Evolutionary conservation across 2,113 vertebrate genomes (phyloP).

Genomic region (Opisthocomus hoazin): DNA sequence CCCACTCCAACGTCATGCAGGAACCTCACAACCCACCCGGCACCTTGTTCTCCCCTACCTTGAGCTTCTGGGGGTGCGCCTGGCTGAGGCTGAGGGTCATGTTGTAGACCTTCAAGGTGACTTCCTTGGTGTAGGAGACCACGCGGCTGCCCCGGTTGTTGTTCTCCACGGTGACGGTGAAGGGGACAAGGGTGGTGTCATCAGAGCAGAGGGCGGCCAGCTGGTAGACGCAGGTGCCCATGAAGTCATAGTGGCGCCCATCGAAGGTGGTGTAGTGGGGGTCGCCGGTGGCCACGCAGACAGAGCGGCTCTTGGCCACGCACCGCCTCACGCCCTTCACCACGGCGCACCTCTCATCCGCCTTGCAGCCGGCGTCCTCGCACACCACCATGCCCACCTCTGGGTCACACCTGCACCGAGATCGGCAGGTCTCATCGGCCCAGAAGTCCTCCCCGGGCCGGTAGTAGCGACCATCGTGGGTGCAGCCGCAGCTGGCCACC

Average conservation of each 20-base stretch:
- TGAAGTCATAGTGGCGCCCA: slow-evolving; percentile 71
- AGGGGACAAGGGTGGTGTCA: slow-evolving; percentile 58
- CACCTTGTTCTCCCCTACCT: neutral
- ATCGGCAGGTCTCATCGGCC: neutral
- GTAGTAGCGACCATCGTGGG: neutral
- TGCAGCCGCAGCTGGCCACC: slow-evolving; percentile 48
- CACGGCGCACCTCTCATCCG: slow-evolving; percentile 33
- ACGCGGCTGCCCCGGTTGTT: slow-evolving; percentile 64
- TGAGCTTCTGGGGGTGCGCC: slow-evolving; percentile 17
- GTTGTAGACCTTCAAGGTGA: slow-evolving; percentile 70
- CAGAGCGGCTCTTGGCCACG: neutral
- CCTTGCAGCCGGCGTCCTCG: slow-evolving; percentile 44
- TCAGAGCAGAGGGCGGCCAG: slow-evolving; percentile 1
- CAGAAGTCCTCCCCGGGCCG: slow-evolving; percentile 39
- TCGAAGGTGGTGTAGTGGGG: slow-evolving; percentile 81
- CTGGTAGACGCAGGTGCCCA: slow-evolving; percentile 77
- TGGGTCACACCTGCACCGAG: slow-evolving; percentile 48
- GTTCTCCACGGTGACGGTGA: slow-evolving; percentile 72
- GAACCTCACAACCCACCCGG: neutral
- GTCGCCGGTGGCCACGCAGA: slow-evolving; percentile 66
- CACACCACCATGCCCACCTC: slow-evolving; percentile 58
- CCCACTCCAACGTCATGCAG: rapidly evolving
- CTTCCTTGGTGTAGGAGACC: slow-evolving; percentile 74
- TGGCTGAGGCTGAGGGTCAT: slow-evolving; percentile 63
- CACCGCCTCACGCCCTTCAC: slow-evolving; percentile 63